A percentile compares a stretch with the other conserved stretches of the same genome.
Evolutionary conservation across 2,797 vertebrate species (phyloP).

Genomic region (Corythornis leucogaster): DNA sequence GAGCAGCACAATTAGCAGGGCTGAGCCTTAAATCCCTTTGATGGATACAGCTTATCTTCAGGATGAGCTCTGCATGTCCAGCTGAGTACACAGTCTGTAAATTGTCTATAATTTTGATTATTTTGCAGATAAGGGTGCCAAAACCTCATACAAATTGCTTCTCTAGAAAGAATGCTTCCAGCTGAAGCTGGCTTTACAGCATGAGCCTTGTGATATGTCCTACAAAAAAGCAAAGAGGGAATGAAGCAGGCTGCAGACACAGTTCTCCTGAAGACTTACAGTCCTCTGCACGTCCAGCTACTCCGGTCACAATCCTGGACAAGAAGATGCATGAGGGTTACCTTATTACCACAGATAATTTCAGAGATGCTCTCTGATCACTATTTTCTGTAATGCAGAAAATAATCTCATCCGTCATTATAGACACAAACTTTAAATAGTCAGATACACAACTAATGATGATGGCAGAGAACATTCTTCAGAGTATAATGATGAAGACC

Average conservation of each 20-base stretch:
- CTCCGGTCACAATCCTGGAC: neutral
- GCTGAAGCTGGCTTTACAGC: neutral
- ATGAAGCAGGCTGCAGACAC: neutral
- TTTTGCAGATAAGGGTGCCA: neutral
- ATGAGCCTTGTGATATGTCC: neutral
- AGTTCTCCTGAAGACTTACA: neutral
- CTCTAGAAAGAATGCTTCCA: neutral
- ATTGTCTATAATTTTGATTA: neutral
- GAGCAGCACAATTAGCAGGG: neutral
- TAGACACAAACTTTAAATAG: neutral
- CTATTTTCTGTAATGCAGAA: neutral
- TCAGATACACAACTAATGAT: neutral
- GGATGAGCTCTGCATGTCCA: neutral
- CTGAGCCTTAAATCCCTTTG: conserved; percentile 10
- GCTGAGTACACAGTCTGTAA: neutral
- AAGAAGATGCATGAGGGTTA: neutral
- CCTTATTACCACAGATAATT: neutral
- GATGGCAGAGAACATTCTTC: neutral
- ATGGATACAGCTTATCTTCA: neutral
- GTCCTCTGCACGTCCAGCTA: neutral
- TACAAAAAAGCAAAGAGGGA: neutral
- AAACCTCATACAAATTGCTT: neutral
- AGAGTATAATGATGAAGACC: neutral
- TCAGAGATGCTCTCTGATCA: neutral
- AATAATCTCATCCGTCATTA: neutral